Evolutionary conservation across 1,140 invertebrate genomes (phyloP), one percentile per base, ranked within the genome.

Genomic region (Rhynchophorus ferrugineus): DNA sequence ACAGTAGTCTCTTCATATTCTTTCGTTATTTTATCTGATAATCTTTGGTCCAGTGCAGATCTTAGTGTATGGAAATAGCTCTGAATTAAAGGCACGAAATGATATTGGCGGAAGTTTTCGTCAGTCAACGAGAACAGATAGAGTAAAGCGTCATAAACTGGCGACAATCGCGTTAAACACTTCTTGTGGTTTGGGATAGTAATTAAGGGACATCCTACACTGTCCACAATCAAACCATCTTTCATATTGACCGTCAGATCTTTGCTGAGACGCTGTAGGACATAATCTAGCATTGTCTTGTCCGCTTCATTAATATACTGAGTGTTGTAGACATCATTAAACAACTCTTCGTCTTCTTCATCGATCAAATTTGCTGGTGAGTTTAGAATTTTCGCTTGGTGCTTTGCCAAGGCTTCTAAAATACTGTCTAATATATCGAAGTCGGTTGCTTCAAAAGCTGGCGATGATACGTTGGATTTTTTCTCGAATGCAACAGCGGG

Each of bases 31-130:
- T 19, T 13, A 3, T 21, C 2, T 13, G 2, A 18, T 18, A 11
- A 9, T 39, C 9, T 7, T 5, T 46, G 7, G 8, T 48, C 7
- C n/a, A 48, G 14, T 14, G 18, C 18, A 7, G 3, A n/a, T 13
- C 7, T 21, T 2, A 48, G 14, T 13, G 24, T 18, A 3, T 53
- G 17, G 35, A 24, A 46, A 18, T 45, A 53, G 7, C n/a, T 14
- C 3, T 19, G 7, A n/a, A 45, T 24, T 2, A 53, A 36, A 11
- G 37, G 19, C 9, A 38, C 21, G 5, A 45, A 45, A 39, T 53
- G 33, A 22, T 36, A 1, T 24, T 45, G 50, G 14, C 50, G 19
- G 20, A 53, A 43, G 22, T 45, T 41, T 45, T 53, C 36, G 13
- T 45, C 24, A 14, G 14, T 53, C n/a, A 29, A 24, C 2, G 36